phyloP scores from a whole-genome alignment of 1,140 invertebrate genomes.

The Epicauta chinensis region DNA sequence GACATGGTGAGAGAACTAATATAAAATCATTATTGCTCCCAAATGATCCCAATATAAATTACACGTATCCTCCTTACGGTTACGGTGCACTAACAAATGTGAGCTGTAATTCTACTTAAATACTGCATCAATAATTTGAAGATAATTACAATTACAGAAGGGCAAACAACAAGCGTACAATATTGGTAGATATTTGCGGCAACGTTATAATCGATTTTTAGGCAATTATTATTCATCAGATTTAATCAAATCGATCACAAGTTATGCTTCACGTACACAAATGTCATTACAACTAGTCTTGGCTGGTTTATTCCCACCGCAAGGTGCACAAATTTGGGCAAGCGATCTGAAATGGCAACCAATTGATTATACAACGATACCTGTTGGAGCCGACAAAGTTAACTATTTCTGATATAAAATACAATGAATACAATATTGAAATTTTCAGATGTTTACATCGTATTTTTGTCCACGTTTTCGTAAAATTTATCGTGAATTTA shows the following conservation, averaged over 20 bases:
- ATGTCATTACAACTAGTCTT: slow-evolving; percentile 62
- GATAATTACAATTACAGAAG: slow-evolving; percentile 14
- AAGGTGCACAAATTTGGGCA: slow-evolving; percentile 62
- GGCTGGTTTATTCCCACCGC: slow-evolving; percentile 76
- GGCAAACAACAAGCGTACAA: slow-evolving; percentile 48
- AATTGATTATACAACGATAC: slow-evolving; percentile 58
- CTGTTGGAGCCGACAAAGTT: slow-evolving; percentile 16
- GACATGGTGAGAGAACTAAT: slow-evolving; percentile 74
- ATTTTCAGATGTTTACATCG: slow-evolving; percentile 19
- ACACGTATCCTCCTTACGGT: slow-evolving; percentile 59
- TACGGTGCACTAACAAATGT: slow-evolving; percentile 69
- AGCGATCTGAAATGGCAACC: slow-evolving; percentile 68
- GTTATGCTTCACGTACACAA: slow-evolving; percentile 51
- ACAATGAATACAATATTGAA: not conserved
- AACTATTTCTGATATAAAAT: not conserved
- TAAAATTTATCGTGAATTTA: slow-evolving; percentile 11
- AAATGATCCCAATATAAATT: slow-evolving; percentile 52
- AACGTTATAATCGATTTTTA: slow-evolving; percentile 55
- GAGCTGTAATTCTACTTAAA: slow-evolving; percentile 35
- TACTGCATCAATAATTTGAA: slow-evolving; percentile 3
- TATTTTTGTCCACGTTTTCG: slow-evolving; percentile 20
- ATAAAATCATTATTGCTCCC: slow-evolving; percentile 55
- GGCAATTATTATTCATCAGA: slow-evolving; percentile 51
- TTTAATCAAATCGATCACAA: slow-evolving; percentile 23
- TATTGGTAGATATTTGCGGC: slow-evolving; percentile 54